These are phyloP conservation scores for Merluccius polli DNA, from an alignment of 2,797 vertebrate species.

Conservation along the genomic window DNA sequence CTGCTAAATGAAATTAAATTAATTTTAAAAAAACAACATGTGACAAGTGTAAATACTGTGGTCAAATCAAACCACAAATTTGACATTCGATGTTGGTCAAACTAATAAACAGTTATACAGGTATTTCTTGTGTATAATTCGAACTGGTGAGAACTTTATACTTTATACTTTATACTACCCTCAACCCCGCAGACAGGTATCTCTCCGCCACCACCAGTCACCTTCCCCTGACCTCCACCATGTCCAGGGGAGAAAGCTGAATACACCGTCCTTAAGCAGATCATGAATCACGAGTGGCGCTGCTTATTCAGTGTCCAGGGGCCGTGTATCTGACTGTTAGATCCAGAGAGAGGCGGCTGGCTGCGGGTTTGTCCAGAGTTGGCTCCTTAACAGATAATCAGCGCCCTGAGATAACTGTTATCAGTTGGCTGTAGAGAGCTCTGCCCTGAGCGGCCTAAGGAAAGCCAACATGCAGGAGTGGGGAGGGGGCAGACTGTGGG, in stretches of 20 bases:
- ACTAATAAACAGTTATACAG: no score
- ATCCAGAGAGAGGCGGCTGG: no score
- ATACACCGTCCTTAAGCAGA: neutral
- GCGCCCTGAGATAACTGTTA: neutral
- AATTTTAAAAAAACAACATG: no score
- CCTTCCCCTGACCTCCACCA: neutral
- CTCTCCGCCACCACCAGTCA: neutral
- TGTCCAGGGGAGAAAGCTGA: neutral
- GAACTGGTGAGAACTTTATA: neutral
- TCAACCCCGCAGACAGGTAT: neutral
- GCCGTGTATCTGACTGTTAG: neutral
- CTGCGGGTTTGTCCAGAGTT: neutral
- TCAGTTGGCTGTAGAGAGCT: neutral
- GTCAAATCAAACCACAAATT: neutral
- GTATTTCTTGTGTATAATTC: neutral
- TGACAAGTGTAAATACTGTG: neutral
- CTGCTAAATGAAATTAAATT: no score
- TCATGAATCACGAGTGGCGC: neutral
- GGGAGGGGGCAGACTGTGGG: neutral
- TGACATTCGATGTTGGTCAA: no score
- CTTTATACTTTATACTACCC: neutral
- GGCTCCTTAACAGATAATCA: slow-evolving; percentile 1
- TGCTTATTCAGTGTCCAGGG: neutral
- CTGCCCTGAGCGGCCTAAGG: neutral
- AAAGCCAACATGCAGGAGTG: neutral